Base-by-base conservation (phyloP, 1,140 invertebrate species). In the Sarcophaga bullata region DNA sequence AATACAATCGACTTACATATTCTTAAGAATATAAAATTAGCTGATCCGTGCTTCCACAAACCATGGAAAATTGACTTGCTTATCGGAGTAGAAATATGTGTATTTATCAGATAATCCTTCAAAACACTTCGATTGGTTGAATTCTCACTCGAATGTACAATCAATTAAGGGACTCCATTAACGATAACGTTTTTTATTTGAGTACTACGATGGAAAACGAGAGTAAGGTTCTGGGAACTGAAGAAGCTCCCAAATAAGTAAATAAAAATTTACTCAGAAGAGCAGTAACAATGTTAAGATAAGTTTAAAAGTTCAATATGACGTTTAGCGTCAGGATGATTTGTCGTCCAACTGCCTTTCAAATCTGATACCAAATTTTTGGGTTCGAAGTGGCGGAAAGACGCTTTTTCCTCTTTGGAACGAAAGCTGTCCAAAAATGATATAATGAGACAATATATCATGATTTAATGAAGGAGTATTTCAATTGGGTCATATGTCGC, bases 401-500 rank as follows among this genome's bases (percentile, higher is more conserved):
- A 19, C 13, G 68, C 3, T 72, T n/a, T 54, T 5, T 15, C 2
- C 2, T 54, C 52, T 1, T 37, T 37, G 25, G 25, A 37, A 37
- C 25, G 25, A 37, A 37, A 4, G 4, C 25, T 37, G 25, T 37
- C 25, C 4, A 37, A 19, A 25, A 52, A 10, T 15, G 15, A 46
- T 3, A 13, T 13, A 50, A 13, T 48, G 17, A 58, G 75, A 9
- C 11, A n/a, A 25, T 17, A 19, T 75, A 25, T 82, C 3, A 15
- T 50, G 50, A 75, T 8, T 82, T 82, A 73, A 83, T 84, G 76
- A 80, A 47, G 19, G 82, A 83, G 50, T 84, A 84, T 48, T 49
- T 84, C 15, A 78, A 6, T 72, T 84, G 13, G 75, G 54, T 0
- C 83, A 84, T 62, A 83, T 84, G 81, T 58, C 52, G 3, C 52